These are phyloP conservation scores for Cotesia vestalis DNA, from an alignment of 1,140 invertebrate species.

Conservation along the genomic window DNA sequence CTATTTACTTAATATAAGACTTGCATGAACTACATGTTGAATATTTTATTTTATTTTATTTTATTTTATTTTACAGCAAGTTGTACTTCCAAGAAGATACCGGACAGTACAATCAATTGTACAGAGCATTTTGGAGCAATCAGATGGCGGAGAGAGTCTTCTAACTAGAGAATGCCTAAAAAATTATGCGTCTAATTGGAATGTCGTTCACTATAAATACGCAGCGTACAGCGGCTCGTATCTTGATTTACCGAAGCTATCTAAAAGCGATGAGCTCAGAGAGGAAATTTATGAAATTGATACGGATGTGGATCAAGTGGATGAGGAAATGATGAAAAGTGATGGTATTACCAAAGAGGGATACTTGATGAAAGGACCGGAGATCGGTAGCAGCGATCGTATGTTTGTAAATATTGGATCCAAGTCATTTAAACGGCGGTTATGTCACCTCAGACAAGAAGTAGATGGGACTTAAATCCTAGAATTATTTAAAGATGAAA, in stretches of 20 bases:
- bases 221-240: conserved; percentile 84
- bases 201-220: conserved; percentile 89
- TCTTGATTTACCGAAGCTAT: conserved; percentile 80
- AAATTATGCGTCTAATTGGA: conserved; percentile 87
- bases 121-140: conserved; percentile 53
- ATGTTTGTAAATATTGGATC: conserved; percentile 87
- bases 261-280: conserved; percentile 73
- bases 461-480: conserved; percentile 90
- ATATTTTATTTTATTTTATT: conserved; percentile 21
- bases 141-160: conserved; percentile 68
- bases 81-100: conserved; percentile 79
- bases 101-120: conserved; percentile 80
- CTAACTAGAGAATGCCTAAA: conserved; percentile 87
- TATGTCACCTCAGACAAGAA: conserved; percentile 87
- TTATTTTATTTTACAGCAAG: conserved; percentile 69
- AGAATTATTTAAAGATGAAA: conserved; percentile 92
- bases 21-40: conserved; percentile 5
- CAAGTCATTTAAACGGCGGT: conserved; percentile 90
- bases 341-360: conserved; percentile 88
- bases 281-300: conserved; percentile 90
- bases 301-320: conserved; percentile 82
- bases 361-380: conserved; percentile 89
- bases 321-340: conserved; percentile 73
- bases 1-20: background rate
- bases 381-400: conserved; percentile 78